Percentiles rank a stretch among this genome's conserved stretches.
These are phyloP conservation scores for Diogma glabrata DNA, from an alignment of 2,888 invertebrate species.

Conservation along the genomic window DNA sequence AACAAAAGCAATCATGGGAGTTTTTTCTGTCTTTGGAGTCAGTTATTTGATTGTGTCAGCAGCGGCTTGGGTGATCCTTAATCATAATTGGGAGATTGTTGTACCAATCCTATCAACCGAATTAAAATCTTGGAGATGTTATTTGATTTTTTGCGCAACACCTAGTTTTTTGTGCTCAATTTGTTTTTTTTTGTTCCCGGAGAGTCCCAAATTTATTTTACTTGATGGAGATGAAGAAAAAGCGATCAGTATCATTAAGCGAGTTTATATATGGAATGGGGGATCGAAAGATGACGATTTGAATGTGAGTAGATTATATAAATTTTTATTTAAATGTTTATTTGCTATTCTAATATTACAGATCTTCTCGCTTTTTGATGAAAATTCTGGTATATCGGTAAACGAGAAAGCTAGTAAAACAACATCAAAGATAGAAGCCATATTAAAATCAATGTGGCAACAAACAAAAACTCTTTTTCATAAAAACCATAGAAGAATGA, in stretches of 20 bases:
- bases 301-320: no score
- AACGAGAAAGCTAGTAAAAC: no score
- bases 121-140: conserved; percentile 32
- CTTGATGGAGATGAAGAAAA: conserved; percentile 24
- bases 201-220: conserved; percentile 31
- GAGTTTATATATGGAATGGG: no score
- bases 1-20: conserved; percentile 34
- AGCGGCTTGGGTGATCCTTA: conserved; percentile 30
- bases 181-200: conserved; percentile 27
- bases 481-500: conserved; percentile 25
- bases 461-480: conserved; percentile 32
- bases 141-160: conserved; percentile 29
- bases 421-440: no score
- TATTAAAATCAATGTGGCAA: conserved; percentile 29
- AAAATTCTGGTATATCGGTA: no score
- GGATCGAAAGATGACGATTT: no score
- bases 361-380: no score
- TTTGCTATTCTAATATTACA: no score
- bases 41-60: conserved; percentile 30
- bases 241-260: no score
- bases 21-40: conserved; percentile 30
- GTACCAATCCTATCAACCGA: conserved; percentile 24
- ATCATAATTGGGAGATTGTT: conserved; percentile 27
- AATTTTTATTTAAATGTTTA: no score
- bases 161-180: conserved; percentile 28